Evolutionary conservation across 37 sponge, comb jelly and placozoan species (phyloP).

Genomic region (Corticium candelabrum): DNA sequence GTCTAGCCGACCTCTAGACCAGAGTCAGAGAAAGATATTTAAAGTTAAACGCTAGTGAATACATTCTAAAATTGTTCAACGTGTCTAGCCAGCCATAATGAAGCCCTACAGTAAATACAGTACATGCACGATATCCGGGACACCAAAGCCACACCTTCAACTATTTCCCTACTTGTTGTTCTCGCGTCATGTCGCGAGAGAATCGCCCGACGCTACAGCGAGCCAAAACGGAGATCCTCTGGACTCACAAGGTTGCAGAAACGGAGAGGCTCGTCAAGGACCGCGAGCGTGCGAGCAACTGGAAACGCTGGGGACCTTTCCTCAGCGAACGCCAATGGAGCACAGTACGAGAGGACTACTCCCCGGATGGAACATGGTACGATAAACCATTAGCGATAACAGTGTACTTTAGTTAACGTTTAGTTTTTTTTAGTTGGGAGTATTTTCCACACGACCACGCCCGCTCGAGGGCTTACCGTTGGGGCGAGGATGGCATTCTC

Average conservation of each 20-base stretch:
- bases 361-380: constrained; percentile 74
- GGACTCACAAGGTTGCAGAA: constrained; percentile 37
- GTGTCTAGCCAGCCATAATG: too few species aligned
- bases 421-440: constrained; percentile 59
- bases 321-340: constrained; percentile 93
- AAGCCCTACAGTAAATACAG: too few species aligned
- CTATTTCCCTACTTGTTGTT: too few species aligned
- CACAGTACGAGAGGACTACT: constrained; percentile 94
- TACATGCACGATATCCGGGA: too few species aligned
- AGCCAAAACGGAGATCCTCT: constrained; percentile 16
- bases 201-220: not conserved
- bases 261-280: constrained; percentile 63
- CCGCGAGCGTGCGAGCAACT: constrained; percentile 49
- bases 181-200: too few species aligned
- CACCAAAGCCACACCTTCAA: too few species aligned
- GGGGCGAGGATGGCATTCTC: constrained; percentile 93
- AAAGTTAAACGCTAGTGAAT: too few species aligned
- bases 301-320: constrained; percentile 97
- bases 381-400: constrained; percentile 7
- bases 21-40: too few species aligned
- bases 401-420: not conserved
- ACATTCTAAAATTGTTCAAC: too few species aligned
- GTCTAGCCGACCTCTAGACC: too few species aligned
- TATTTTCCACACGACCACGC: constrained; percentile 95
- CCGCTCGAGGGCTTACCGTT: constrained; percentile 82